These are phyloP conservation scores for Epinotia brunnichana DNA, from an alignment of 2,888 invertebrate genomes.

Conservation along the genomic window DNA sequence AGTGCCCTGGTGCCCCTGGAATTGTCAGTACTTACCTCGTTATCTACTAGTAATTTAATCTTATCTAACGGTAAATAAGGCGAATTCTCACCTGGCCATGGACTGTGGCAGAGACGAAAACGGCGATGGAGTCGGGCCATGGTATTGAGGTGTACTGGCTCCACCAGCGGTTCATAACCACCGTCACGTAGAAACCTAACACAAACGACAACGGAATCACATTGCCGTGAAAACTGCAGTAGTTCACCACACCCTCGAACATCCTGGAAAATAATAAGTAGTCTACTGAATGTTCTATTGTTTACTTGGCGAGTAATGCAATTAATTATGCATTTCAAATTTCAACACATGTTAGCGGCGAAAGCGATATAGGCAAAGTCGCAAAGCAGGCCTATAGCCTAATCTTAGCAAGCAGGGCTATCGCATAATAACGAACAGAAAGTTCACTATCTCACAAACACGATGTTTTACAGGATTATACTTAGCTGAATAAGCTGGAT, in stretches of 20 bases:
- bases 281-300: background rate
- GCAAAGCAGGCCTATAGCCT: too few relatives aligned
- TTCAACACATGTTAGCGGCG: background rate
- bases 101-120: constrained; percentile 92
- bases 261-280: constrained; percentile 78
- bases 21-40: too few relatives aligned
- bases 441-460: too few relatives aligned
- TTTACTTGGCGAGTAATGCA: background rate
- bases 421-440: too few relatives aligned
- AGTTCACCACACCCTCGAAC: constrained; percentile 92
- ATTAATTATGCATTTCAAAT: too few relatives aligned
- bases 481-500: too few relatives aligned
- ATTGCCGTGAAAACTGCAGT: constrained; percentile 93
- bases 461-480: background rate
- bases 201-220: constrained; percentile 96
- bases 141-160: constrained; percentile 92
- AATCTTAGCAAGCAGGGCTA: too few relatives aligned
- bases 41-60: too few relatives aligned
- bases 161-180: constrained; percentile 98
- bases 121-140: constrained; percentile 93
- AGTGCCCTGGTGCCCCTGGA: too few relatives aligned
- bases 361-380: background rate
- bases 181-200: constrained; percentile 95
- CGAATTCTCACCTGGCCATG: constrained; percentile 87
- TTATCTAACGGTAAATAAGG: background rate